Conservation (phyloP, 1,140 invertebrate genomes). For the Coptotermes formosanus region DNA sequence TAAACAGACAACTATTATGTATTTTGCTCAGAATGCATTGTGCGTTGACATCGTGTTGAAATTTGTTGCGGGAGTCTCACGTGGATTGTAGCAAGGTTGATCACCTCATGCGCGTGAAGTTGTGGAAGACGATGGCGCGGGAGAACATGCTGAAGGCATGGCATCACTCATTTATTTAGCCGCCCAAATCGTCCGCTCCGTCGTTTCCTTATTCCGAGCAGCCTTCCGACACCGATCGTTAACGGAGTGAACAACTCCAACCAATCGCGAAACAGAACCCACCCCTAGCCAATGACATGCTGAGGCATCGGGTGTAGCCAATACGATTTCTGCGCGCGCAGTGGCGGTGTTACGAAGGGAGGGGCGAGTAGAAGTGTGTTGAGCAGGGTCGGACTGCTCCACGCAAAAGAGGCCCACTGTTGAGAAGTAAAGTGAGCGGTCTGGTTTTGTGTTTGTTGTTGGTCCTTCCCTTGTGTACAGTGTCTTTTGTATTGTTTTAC, state of each 20-base stretch:
- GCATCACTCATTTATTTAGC: not conserved
- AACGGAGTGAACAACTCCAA: not conserved
- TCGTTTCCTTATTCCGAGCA: not conserved
- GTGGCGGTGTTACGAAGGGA: not conserved
- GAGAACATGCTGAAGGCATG: not conserved
- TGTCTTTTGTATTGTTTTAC: too few relatives aligned
- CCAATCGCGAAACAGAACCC: not conserved
- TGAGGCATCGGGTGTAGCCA: not conserved
- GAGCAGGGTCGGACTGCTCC: too few relatives aligned
- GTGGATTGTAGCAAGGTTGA: not conserved
- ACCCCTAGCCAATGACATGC: not conserved
- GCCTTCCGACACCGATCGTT: not conserved
- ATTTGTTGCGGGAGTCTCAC: not conserved
- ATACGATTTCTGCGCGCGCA: not conserved
- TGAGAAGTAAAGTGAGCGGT: too few relatives aligned
- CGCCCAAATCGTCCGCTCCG: not conserved
- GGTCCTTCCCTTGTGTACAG: too few relatives aligned
- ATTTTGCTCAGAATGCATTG: too few relatives aligned
- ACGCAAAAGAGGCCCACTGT: too few relatives aligned
- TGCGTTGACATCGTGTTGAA: not conserved
- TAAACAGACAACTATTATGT: too few relatives aligned
- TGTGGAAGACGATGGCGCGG: not conserved
- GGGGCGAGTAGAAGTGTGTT: too few relatives aligned
- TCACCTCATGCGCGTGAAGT: not conserved
- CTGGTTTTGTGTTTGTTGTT: too few relatives aligned